Percentiles rank a stretch among this genome's conserved stretches.
Conservation (phyloP, 2,888 invertebrate genomes). For the Cephus rjabovi region DNA sequence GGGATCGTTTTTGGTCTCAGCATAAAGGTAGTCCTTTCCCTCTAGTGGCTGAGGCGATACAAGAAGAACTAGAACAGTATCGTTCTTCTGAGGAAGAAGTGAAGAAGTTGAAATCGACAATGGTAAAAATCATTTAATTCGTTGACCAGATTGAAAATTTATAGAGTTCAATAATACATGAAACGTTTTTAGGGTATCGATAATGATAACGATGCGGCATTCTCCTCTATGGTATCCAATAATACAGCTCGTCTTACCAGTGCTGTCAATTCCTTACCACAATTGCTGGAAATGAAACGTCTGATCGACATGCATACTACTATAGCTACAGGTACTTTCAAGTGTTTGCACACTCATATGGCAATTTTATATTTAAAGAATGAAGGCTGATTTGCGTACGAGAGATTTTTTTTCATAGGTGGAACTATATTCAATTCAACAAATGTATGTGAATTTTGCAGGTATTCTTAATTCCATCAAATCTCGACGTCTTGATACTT, state of each 20-base stretch:
- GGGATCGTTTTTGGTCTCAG: conserved; percentile 91
- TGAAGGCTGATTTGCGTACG: background rate
- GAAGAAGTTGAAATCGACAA: conserved; percentile 91
- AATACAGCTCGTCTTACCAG: conserved; percentile 93
- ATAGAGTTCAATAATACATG: background rate
- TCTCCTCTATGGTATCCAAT: conserved; percentile 88
- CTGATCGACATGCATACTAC: conserved; percentile 99
- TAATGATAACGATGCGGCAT: conserved; percentile 86
- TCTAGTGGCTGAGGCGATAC: conserved; percentile 97
- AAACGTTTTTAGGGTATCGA: conserved; percentile 76
- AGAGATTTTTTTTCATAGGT: background rate
- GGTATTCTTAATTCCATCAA: conserved; percentile 87
- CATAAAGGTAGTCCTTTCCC: conserved; percentile 96
- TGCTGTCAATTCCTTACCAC: conserved; percentile 96
- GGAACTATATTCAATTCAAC: background rate
- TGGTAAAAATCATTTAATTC: conserved; percentile 69
- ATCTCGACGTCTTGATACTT: conserved; percentile 91
- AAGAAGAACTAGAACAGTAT: conserved; percentile 97
- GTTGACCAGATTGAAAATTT: background rate
- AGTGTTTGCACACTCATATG: background rate
- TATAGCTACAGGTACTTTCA: conserved; percentile 84
- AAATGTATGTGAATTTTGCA: conserved; percentile 44
- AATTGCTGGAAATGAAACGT: conserved; percentile 95
- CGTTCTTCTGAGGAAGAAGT: conserved; percentile 96
- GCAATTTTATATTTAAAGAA: background rate